Percentiles rank a stretch among this genome's conserved stretches.
phyloP scores from a whole-genome alignment of 30 jellyfish, hydroid and myxozoan genomes.

The Cassiopea andromeda region DNA sequence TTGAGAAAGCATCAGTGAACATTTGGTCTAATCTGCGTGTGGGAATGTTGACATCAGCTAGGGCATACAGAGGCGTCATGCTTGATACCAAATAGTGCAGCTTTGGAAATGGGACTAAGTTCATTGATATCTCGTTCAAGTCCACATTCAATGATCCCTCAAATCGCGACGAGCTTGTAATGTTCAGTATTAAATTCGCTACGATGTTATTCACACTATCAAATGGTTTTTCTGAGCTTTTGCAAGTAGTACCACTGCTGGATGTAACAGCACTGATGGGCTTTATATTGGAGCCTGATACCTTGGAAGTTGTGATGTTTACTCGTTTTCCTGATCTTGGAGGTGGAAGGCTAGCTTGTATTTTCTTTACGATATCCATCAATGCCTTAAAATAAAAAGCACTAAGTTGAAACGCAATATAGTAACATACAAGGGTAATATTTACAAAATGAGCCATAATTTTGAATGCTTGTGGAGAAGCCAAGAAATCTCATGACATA shows the following conservation, averaged over 20 bases:
- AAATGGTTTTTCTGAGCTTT: conserved; percentile 69
- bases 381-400: conserved; percentile 60
- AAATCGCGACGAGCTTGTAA: conserved; percentile 92
- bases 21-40: conserved; percentile 82
- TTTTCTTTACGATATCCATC: conserved; percentile 75
- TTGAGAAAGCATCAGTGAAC: conserved; percentile 94
- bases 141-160: conserved; percentile 94
- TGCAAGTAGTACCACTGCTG: conserved; percentile 34
- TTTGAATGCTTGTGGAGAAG: no score
- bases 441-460: no score
- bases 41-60: conserved; percentile 76
- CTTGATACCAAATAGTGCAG: conserved; percentile 91
- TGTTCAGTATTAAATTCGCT: conserved; percentile 79
- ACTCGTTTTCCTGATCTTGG: conserved; percentile 71
- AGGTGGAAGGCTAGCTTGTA: conserved; percentile 61
- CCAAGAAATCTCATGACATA: no score
- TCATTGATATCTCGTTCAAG: conserved; percentile 89
- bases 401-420: background rate
- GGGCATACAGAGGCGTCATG: conserved; percentile 88
- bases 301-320: conserved; percentile 14
- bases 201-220: conserved; percentile 89
- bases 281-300: conserved; percentile 27
- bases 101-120: conserved; percentile 93
- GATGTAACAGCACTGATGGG: conserved; percentile 66
- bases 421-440: no score